Conservation (phyloP, 2,113 vertebrate genomes). For the Coreoperca whiteheadi region DNA sequence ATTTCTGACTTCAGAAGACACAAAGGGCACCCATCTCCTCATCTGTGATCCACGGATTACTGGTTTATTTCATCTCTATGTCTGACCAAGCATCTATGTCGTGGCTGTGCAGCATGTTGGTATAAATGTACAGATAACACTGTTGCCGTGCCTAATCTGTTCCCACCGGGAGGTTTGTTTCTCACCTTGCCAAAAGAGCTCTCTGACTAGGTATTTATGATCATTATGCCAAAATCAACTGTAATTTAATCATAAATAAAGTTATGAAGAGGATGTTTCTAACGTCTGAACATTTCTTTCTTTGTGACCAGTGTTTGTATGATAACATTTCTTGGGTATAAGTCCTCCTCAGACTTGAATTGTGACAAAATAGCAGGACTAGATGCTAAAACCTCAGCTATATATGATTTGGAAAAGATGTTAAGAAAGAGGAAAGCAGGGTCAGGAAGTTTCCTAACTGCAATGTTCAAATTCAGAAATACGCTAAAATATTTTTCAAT, state of each 20-base stretch:
- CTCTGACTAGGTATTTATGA: neutral
- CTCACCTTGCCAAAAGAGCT: neutral
- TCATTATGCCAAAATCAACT: neutral
- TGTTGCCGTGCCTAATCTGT: neutral
- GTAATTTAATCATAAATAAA: neutral
- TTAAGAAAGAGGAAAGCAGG: too few species aligned
- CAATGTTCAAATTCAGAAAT: too few species aligned
- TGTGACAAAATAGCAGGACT: neutral
- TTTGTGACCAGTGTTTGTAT: neutral
- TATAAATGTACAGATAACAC: slow-evolving; percentile 2
- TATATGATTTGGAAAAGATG: too few species aligned
- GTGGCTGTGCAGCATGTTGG: neutral
- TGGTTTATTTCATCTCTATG: slow-evolving; percentile 24
- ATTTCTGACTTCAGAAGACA: slow-evolving; percentile 38
- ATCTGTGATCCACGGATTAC: slow-evolving; percentile 33
- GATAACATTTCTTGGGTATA: neutral
- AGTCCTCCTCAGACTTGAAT: neutral
- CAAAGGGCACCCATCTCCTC: slow-evolving; percentile 26
- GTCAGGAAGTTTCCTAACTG: too few species aligned
- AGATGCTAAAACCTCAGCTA: neutral
- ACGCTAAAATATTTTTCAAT: too few species aligned
- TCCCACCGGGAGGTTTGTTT: neutral
- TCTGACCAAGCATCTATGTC: slow-evolving; percentile 35
- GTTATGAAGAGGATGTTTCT: neutral
- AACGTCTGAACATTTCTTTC: neutral